Evolutionary conservation across 1,140 invertebrate genomes (phyloP), one percentile per base, ranked within the genome.

Genomic region (Potamilus streckersoni): DNA sequence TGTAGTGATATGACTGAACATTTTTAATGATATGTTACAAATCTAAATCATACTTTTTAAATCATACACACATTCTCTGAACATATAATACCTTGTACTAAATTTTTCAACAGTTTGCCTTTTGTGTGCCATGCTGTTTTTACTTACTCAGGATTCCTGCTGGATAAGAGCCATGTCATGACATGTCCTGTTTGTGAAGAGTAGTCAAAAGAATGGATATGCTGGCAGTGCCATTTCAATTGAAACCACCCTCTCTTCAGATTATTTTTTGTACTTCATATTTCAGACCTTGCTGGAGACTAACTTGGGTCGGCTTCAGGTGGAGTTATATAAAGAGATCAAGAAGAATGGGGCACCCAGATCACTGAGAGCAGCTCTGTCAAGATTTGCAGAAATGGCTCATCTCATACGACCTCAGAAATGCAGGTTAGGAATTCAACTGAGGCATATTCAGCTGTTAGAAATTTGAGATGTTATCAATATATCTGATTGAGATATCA

Each of bases 321-420:
- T 95, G 80, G 94, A 95, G 86, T 88, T 96, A n/a, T 95, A 94
- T 84, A 93, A 94, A 81, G 94, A 95, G 89, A 94, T 96, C 56
- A 95, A 95, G 85, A 93, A 93, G 82, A 95, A 95, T 89, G 94
- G 94, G 19, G 89, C 93, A 69, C 91, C 91, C 8, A 91, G 94
- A 73, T 93, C 93, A 58, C 86, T 96, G 27, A 90, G 94, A 82
- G 94, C 94, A 69, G 94, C 95, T 61, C 89, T 96, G 0, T 93
- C 92, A 88, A 90, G 94, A 78, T 96, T 96, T 91, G 93, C 93
- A 8, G 91, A 94, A 75, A 91, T 95, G 64, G 93, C 90, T 80
- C 90, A 92, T 80, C 86, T 92, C 11, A 92, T 92, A 61, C 83
- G 93, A 74, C 94, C 94, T 38, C 92, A 93, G 62, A 95, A 95